These are phyloP conservation scores for Eupithecia tripunctaria DNA, from an alignment of 2,888 invertebrate genomes.

Conservation along the genomic window DNA sequence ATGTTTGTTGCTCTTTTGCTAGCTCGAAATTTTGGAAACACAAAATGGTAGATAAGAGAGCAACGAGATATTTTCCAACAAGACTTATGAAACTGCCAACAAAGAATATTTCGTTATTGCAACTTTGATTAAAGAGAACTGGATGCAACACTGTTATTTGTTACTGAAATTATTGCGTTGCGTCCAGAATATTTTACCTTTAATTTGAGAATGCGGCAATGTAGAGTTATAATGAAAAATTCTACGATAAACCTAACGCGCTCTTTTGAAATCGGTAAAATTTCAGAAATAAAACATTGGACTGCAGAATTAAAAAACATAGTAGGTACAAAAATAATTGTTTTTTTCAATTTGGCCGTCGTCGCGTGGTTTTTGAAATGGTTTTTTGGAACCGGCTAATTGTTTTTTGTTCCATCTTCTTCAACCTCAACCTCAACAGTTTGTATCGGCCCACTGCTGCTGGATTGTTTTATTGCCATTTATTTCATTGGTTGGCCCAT, in stretches of 20 bases:
- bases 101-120: slow-evolving; percentile 57
- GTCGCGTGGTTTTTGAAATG: neutral
- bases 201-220: slow-evolving; percentile 27
- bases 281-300: neutral
- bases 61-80: slow-evolving; percentile 53
- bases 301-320: neutral
- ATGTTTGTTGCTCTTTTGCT: no score
- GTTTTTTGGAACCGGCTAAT: neutral
- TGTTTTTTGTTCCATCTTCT: neutral
- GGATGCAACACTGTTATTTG: slow-evolving; percentile 52
- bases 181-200: slow-evolving; percentile 27
- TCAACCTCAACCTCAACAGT: no score
- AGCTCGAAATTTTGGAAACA: no score
- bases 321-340: neutral
- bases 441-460: no score
- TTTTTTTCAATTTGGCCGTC: neutral
- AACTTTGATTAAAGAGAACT: slow-evolving; percentile 63
- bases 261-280: neutral
- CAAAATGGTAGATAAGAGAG: slow-evolving; percentile 28
- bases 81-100: slow-evolving; percentile 45
- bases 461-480: no score
- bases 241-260: neutral
- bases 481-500: no score
- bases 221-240: slow-evolving; percentile 25
- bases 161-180: slow-evolving; percentile 52